phyloP scores from a whole-genome alignment of 2,113 vertebrate genomes.

The Rhagologus leucostigma region DNA sequence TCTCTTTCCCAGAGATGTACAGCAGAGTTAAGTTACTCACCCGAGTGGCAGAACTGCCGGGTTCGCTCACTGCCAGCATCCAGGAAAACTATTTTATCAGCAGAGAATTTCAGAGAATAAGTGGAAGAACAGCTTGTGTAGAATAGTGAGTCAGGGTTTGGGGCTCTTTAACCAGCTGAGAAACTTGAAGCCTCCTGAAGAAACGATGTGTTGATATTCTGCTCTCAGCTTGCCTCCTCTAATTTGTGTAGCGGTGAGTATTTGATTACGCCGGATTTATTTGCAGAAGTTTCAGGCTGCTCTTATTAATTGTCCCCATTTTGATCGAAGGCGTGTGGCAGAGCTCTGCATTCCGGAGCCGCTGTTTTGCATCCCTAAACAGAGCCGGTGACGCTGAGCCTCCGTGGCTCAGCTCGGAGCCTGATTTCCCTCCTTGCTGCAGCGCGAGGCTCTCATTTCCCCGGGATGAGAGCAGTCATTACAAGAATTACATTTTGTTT shows the following conservation, averaged over 20 bases:
- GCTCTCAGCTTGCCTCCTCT: slow-evolving; percentile 28
- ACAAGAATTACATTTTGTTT: slow-evolving; percentile 20
- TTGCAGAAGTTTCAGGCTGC: slow-evolving; percentile 67
- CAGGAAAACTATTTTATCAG: not conserved
- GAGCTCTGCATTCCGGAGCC: slow-evolving; percentile 23
- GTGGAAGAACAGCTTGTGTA: not conserved
- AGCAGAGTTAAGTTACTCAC: not conserved
- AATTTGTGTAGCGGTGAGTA: slow-evolving; percentile 49
- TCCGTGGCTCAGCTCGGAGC: not conserved
- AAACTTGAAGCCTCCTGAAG: slow-evolving; percentile 14
- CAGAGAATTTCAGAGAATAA: not conserved
- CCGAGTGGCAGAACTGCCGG: not conserved
- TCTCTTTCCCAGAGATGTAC: not conserved
- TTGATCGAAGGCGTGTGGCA: slow-evolving; percentile 12
- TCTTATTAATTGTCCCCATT: slow-evolving; percentile 63
- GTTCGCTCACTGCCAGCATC: not conserved
- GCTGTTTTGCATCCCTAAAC: slow-evolving; percentile 55
- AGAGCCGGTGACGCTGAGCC: not conserved
- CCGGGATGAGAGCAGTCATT: slow-evolving; percentile 14
- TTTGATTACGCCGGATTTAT: slow-evolving; percentile 69
- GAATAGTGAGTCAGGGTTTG: not conserved
- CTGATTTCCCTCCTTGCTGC: slow-evolving; percentile 8
- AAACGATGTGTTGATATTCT: slow-evolving; percentile 50
- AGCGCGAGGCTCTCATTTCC: not conserved
- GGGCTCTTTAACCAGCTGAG: slow-evolving; percentile 2